Conservation (phyloP, 2,113 vertebrate species). For the Microcebus lehilahytsara region DNA sequence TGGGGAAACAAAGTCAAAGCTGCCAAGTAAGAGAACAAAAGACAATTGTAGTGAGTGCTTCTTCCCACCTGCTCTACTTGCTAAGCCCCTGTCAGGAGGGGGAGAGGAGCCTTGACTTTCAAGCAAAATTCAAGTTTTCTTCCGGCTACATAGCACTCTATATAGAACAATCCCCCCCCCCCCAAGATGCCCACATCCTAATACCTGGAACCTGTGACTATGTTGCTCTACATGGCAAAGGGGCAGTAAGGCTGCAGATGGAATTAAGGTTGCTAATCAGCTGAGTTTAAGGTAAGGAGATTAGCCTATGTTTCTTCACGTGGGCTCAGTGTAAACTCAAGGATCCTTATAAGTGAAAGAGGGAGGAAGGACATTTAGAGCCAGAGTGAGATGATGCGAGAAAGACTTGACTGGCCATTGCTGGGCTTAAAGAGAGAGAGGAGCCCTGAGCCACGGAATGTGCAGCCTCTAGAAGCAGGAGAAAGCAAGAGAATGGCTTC, state of each 20-base stretch:
- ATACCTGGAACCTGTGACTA: not conserved
- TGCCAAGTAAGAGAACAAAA: not conserved
- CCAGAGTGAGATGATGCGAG: not conserved
- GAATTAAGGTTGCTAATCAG: not conserved
- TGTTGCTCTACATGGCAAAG: not conserved
- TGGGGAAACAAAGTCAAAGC: not conserved
- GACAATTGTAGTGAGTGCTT: not conserved
- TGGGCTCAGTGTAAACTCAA: not conserved
- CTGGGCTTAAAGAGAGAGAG: not conserved
- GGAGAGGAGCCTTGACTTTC: not conserved
- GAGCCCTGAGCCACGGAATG: accelerated
- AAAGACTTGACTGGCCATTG: accelerated
- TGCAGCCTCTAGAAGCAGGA: not conserved
- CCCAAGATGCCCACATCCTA: not conserved
- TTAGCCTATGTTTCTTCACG: not conserved
- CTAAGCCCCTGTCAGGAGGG: too few relatives aligned
- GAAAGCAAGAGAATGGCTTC: not conserved
- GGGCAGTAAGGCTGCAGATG: not conserved
- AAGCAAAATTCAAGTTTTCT: not conserved
- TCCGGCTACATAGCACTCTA: not conserved
- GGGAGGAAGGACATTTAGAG: not conserved
- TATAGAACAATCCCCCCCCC: not conserved
- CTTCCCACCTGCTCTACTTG: not conserved
- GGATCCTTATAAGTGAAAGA: not conserved
- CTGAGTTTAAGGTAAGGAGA: not conserved